Evolutionary conservation across 2,797 vertebrate species (phyloP), one percentile per base, ranked within the genome.

Genomic region (Ctenopoma multispine): DNA sequence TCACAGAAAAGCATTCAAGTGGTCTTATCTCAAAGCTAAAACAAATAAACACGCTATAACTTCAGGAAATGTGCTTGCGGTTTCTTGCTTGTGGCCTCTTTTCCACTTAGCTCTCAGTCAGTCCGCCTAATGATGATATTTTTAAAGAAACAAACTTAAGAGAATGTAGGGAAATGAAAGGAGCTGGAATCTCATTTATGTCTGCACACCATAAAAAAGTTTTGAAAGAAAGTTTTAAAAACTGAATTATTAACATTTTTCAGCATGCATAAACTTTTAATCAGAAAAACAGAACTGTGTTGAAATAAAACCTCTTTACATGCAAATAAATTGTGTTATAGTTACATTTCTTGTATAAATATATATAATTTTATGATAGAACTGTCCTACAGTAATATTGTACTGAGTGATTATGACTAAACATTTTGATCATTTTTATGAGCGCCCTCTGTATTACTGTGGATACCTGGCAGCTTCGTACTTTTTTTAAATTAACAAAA

Each of bases 231-330:
- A 48, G 38, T 34, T 20, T 38, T 20, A 41, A 58, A 49, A 6
- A 20, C 17, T 31, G 38, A 51, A 59, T 60, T 60, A 44, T 69
- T 60, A 43, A 69, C 51, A 20, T n/a, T n/a, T 50, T 68, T 49
- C 15, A 27, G 44, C 51, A 24, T 27, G 20, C 31, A 40, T 38
- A 48, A 46, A 29, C 34, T 49, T 57, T 47, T 11, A 47, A 21
- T n/a, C 4, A 43, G 18, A 43, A 34, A 8, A 7, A 34, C 34
- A 8, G 7, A 34, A 34, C 7, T 34, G 4, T 34, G 34, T 38
- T 38, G 36, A 13, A 34, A 34, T 38, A 38, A 38, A 38, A 38
- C 9, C 10, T 11, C 36, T 38, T 38, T 38, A 38, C 36, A 38
- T 38, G 12, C 36, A 38, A 38, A 38, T 12, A 10, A 38, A 11